Evolutionary conservation across 2,113 vertebrate species (phyloP), one percentile per base, ranked within the genome.

Genomic region (Gymnocephalus cernua): DNA sequence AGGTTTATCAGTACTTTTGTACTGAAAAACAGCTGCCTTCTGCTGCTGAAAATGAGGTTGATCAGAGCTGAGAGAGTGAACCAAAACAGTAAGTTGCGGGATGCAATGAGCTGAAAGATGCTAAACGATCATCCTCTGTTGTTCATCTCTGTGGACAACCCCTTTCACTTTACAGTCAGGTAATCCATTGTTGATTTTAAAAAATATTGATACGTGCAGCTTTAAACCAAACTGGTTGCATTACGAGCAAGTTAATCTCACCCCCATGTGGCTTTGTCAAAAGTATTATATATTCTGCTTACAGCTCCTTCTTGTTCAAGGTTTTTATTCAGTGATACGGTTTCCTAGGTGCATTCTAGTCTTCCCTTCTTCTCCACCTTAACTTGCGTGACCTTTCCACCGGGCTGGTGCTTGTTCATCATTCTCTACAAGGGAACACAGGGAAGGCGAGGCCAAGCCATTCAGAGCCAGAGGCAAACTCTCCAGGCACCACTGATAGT

Each of bases 371-470:
- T 79, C 81, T 78, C 63, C 75, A 85, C 76, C 79, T 88, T 88
- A 85, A 84, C 71, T 84, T 65, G 70, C 32, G 10, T 89, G 89
- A 90, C 91, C 89, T 92, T 90, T 86, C 84, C 83, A 80, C 82
- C 23, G 41, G 71, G 76, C 79, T 82, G 82, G 64, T 44, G n/a
- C 79, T 87, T 83, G 85, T 90, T 88, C 84, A 77, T 89, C 86
- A 57, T 81, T 88, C 86, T 84, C 66, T 85, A 57, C 1, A 25
- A 86, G 85, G 82, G 76, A 89, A 87, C 84, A 68, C 10, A 41
- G 10, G 38, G 38, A 41, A 86, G 90, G 83, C 74, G 80, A 90
- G 81, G 87, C 86, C 76, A 66, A 88, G 78, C 2, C 63, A 16
- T 57, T 74, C 56, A 59, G 84, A 85, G 83, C 90, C 86, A 0